phyloP scores from a whole-genome alignment of 2,888 invertebrate species.

The Amphipoea oculea region DNA sequence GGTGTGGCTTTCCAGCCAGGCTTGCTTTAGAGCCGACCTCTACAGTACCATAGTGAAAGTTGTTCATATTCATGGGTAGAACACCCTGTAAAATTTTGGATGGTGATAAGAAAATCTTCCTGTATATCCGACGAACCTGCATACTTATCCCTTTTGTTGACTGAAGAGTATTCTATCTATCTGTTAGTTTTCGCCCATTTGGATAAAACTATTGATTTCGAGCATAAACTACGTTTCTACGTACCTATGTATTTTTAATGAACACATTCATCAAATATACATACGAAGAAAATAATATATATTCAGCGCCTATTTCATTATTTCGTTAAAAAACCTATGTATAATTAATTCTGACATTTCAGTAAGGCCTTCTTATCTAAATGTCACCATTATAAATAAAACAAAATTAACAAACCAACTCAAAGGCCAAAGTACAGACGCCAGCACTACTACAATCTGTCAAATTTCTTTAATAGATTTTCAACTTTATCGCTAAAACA shows the following conservation, averaged over 20 bases:
- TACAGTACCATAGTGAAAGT: too few relatives aligned
- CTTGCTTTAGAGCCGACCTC: too few relatives aligned
- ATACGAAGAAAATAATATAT: neutral
- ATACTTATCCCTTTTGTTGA: too few relatives aligned
- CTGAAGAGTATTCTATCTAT: too few relatives aligned
- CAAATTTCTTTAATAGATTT: too few relatives aligned
- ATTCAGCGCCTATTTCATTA: neutral
- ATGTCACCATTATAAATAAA: constrained; percentile 32
- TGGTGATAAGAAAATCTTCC: too few relatives aligned
- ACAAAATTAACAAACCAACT: constrained; percentile 6
- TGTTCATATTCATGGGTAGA: too few relatives aligned
- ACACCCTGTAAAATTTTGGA: too few relatives aligned
- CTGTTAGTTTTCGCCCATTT: neutral
- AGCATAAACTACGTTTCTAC: neutral
- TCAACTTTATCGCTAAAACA: too few relatives aligned
- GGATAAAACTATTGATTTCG: neutral
- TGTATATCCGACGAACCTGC: too few relatives aligned
- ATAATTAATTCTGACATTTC: constrained; percentile 34
- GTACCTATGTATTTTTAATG: neutral
- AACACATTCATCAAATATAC: neutral
- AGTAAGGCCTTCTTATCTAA: neutral
- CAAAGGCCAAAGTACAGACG: constrained; percentile 13
- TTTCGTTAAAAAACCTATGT: neutral
- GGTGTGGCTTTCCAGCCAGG: too few relatives aligned
- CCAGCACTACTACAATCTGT: too few relatives aligned